Evolutionary conservation across 2,113 vertebrate species (phyloP), one percentile per base, ranked within the genome.

Genomic region (Urocolius indicus): DNA sequence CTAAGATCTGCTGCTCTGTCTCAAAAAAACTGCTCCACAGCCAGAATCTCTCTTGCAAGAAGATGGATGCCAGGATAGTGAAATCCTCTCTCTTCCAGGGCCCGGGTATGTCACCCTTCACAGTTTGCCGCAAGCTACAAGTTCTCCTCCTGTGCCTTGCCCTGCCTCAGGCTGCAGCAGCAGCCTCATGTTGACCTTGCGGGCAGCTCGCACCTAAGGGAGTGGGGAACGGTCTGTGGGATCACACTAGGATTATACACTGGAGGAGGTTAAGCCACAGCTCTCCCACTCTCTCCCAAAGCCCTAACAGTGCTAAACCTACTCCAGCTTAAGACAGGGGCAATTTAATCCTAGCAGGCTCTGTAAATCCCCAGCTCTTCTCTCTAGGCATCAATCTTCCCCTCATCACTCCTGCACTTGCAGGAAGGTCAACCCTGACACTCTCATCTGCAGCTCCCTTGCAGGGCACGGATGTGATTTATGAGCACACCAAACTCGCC

Each of bases 341-440:
- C 89, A 87, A 69, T 93, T 80, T 95, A 95, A 96, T 88, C 92
- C 92, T 83, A 67, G 85, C 84, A 91, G 93, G 85, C 85, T 90
- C 93, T 75, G 87, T 85, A 91, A 94, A 96, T 96, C 85, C 94
- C 85, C 38, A 55, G 94, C 88, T 95, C 92, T 84, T 48, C 87
- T 95, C 93, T 81, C 82, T 8, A 93, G 62, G 48, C 92, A 96
- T 96, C 94, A 94, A 84, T 95, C 92, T 94, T 95, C 68, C 43
- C 72, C 88, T 84, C 93, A 90, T 80, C 90, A 54, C 90, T 95
- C 82, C 21, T 5, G 83, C 82, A 68, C 88, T 88, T 78, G 94
- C 93, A 20, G 10, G 94, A 96, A 95, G 94, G 95, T 95, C 96
- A 95, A 71, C 59, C 83, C 87, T 80, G 90, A 96, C 93, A 78